These are phyloP conservation scores for Mylabris phalerata DNA, from an alignment of 1,140 invertebrate species.

Conservation along the genomic window DNA sequence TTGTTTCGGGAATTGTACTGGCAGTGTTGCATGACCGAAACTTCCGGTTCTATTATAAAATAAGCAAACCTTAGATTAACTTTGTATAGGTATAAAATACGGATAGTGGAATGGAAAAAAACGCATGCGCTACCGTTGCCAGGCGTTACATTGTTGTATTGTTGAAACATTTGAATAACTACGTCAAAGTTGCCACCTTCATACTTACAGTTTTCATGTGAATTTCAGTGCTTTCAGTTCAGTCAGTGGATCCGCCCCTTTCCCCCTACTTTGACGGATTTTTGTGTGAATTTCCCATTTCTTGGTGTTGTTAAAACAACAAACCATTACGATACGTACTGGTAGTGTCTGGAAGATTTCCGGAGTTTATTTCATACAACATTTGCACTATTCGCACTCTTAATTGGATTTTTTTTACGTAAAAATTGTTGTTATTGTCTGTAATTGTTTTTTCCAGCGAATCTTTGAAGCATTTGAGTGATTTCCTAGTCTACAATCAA, in stretches of 20 bases:
- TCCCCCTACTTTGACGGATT: too few relatives aligned
- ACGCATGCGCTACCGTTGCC: slow-evolving; percentile 38
- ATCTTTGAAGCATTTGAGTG: too few relatives aligned
- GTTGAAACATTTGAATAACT: slow-evolving; percentile 40
- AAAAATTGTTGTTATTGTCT: too few relatives aligned
- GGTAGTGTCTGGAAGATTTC: too few relatives aligned
- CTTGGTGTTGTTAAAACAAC: too few relatives aligned
- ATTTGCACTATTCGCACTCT: too few relatives aligned
- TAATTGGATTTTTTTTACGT: too few relatives aligned
- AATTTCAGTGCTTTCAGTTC: slow-evolving; percentile 38
- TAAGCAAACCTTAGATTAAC: not conserved
- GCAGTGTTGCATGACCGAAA: slow-evolving; percentile 40
- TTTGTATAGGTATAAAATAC: slow-evolving; percentile 6
- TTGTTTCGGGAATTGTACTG: slow-evolving; percentile 35
- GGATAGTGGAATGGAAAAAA: slow-evolving; percentile 22
- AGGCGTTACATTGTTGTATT: slow-evolving; percentile 31
- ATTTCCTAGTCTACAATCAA: slow-evolving; percentile 1
- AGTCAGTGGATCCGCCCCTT: slow-evolving; percentile 1
- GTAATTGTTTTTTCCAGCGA: too few relatives aligned
- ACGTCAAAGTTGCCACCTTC: slow-evolving; percentile 35
- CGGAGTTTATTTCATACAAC: too few relatives aligned
- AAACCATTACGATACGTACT: too few relatives aligned
- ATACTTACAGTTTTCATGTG: slow-evolving; percentile 39
- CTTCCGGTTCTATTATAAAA: slow-evolving; percentile 28
- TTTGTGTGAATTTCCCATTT: too few relatives aligned